Percentiles rank a stretch among this genome's conserved stretches.
phyloP scores from a whole-genome alignment of 2,113 vertebrate species.

The Petromus typicus region DNA sequence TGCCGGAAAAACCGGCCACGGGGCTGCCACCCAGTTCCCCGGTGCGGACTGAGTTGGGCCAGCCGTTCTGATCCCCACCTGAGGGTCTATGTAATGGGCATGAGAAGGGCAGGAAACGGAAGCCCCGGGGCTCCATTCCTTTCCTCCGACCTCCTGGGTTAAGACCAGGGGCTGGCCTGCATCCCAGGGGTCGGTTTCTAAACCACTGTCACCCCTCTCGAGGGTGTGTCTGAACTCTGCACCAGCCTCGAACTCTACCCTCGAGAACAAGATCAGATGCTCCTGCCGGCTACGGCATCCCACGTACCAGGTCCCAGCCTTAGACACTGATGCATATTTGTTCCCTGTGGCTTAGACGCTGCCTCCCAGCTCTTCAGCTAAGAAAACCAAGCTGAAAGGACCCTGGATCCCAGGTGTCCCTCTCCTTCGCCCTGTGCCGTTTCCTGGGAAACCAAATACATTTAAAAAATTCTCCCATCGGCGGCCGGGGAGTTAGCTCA shows the following conservation, averaged over 20 bases:
- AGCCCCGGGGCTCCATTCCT: not conserved
- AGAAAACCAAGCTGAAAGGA: not conserved
- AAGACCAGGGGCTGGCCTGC: not conserved
- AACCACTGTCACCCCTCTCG: not conserved
- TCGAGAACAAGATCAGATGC: not conserved
- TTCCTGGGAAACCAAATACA: not conserved
- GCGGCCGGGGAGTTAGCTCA: too few species aligned
- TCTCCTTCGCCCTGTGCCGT: not conserved
- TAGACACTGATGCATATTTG: not conserved
- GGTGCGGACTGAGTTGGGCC: too few species aligned
- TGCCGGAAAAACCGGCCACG: too few species aligned
- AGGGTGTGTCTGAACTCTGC: not conserved
- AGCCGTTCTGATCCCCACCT: not conserved
- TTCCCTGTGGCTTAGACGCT: not conserved
- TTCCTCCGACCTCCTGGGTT: not conserved
- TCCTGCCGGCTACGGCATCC: not conserved
- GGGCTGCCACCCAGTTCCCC: not conserved
- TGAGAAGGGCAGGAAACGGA: not conserved
- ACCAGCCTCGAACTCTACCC: not conserved
- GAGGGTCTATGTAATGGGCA: not conserved
- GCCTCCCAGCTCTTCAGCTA: not conserved
- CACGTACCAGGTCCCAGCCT: not conserved
- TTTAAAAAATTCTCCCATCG: not conserved
- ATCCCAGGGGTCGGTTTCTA: not conserved
- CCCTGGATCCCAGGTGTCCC: not conserved